Evolutionary conservation across 37 sponge, comb jelly and placozoan genomes (phyloP), one percentile per base, ranked within the genome.

Genomic region (Ephydatia muelleri): DNA sequence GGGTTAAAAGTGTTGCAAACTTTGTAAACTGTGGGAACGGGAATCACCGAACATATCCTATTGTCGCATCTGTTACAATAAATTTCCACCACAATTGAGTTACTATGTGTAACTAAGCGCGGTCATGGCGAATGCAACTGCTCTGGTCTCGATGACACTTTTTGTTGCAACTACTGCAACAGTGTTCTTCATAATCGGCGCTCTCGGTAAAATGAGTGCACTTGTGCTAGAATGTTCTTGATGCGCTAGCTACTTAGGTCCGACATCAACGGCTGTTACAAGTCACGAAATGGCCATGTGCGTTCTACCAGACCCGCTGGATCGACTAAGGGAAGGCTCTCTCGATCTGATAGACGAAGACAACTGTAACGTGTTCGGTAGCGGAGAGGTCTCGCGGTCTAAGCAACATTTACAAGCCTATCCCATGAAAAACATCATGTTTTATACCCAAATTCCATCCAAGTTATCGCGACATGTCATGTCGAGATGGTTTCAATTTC

Each of bases 401-500:
- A 37, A 49, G 26, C 66, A 90, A 65, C 38, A 74, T 27, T 14
- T 57, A 19, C 67, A 78, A 65, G n/a, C 66, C 25, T 79, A 81
- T 67, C 70, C 82, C 2, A 29, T 77, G 25, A 37, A 78, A 27
- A 85, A 83, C 64, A 67, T 86, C 32, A 33, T 88, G 27, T 82
- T 86, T 64, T 75, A 85, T 69, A 35, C 82, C n/a, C 77, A 85
- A 48, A 82, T 91, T 13, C 93, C 93, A 5, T 57, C 57, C 9
- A 79, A 77, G 70, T 21, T 76, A 25, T 78, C 76, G 49, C 34
- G 68, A 21, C 49, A 83, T 40, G 78, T 79, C 38, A 83, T 91
- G 85, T 75, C 92, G 4, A 43, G 92, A 38, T 75, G 77, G 80
- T 91, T 86, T 68, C 92, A 94, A 36, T 91, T 77, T 34, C 68